Conservation (phyloP, 64 coral and sea anemone species). For the Platygyra sinensis region DNA sequence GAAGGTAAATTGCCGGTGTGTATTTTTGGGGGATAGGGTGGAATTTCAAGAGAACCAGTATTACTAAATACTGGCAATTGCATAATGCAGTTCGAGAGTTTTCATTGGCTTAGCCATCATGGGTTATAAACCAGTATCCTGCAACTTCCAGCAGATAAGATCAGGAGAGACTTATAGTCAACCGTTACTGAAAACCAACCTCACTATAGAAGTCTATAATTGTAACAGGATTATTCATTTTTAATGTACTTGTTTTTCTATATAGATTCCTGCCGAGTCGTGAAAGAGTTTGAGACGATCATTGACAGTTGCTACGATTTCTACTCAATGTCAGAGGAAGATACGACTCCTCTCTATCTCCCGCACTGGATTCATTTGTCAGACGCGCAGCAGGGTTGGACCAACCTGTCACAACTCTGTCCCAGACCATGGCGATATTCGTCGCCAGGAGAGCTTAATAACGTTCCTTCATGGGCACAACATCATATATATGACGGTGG, state of each 20-base stretch:
- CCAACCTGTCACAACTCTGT: constrained; percentile 5
- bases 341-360: constrained; percentile 25
- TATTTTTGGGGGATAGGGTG: background rate
- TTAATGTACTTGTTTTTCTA: background rate
- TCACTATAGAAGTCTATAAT: background rate
- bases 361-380: constrained; percentile 21
- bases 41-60: too few relatives aligned
- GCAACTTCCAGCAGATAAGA: background rate
- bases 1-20: background rate
- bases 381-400: background rate
- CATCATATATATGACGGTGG: constrained; percentile 25
- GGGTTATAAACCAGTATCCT: background rate
- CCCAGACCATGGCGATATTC: constrained; percentile 34
- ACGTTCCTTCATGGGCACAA: constrained; percentile 23
- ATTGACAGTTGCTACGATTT: constrained; percentile 21
- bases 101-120: background rate
- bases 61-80: too few relatives aligned
- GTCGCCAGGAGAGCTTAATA: constrained; percentile 14
- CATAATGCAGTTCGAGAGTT: too few relatives aligned
- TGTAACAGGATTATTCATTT: background rate
- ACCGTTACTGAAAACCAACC: background rate
- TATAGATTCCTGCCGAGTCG: background rate
- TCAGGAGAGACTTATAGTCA: too few relatives aligned
- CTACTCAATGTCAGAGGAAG: constrained; percentile 34
- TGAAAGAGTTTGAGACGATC: background rate